Percentiles rank a stretch among this genome's conserved stretches.
Conservation (phyloP, 2,797 vertebrate species). For the Vultur gryphus region DNA sequence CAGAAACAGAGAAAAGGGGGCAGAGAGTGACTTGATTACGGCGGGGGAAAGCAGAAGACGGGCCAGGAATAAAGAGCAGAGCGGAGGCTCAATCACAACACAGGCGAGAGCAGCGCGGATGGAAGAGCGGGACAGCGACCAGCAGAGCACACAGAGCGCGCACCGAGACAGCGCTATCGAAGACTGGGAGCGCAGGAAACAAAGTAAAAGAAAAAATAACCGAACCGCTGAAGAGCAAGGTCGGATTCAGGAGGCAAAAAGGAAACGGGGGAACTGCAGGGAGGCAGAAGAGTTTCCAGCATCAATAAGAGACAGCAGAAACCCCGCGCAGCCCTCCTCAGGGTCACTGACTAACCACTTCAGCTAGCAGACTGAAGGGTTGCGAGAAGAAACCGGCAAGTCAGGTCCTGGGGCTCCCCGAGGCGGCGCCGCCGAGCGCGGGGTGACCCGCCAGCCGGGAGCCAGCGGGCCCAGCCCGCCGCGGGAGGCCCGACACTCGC, state of each 20-base stretch:
- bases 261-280: rapidly evolving
- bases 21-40: rapidly evolving
- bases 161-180: rapidly evolving
- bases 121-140: not conserved
- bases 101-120: rapidly evolving
- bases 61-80: rapidly evolving
- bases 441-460: too few relatives aligned
- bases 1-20: rapidly evolving
- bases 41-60: not conserved
- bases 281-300: too few relatives aligned
- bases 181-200: not conserved
- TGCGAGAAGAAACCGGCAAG: too few relatives aligned
- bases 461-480: too few relatives aligned
- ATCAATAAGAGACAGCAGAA: rapidly evolving
- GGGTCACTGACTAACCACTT: not conserved
- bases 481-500: not conserved
- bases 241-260: not conserved
- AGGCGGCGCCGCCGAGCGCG: too few relatives aligned
- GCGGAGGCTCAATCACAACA: rapidly evolving
- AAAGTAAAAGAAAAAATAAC: rapidly evolving
- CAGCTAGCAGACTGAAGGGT: rapidly evolving
- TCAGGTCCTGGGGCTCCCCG: not conserved
- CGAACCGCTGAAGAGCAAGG: too few relatives aligned
- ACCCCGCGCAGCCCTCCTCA: rapidly evolving
- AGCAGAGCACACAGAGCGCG: rapidly evolving